phyloP scores from a whole-genome alignment of 2,888 invertebrate genomes.

The Drosophila gaucha region DNA sequence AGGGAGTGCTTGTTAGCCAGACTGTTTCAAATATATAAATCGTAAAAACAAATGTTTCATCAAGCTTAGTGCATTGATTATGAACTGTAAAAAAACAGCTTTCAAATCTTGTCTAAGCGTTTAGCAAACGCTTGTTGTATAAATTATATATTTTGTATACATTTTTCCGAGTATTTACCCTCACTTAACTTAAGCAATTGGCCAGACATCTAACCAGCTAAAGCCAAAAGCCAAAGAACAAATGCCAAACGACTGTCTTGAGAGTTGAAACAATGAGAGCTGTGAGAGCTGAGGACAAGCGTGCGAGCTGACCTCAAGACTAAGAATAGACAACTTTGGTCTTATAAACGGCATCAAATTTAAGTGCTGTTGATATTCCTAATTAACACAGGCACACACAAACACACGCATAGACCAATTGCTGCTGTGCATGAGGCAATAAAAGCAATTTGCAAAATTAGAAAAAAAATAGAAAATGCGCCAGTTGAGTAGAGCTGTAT shows the following conservation, averaged over 20 bases:
- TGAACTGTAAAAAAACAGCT: neutral
- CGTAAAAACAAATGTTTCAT: too few species aligned
- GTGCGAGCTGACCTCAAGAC: conserved; percentile 15
- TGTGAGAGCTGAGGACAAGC: conserved; percentile 7
- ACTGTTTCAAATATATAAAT: too few species aligned
- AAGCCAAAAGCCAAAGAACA: conserved; percentile 31
- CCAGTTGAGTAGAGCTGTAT: conserved; percentile 13
- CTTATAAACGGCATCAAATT: conserved; percentile 65
- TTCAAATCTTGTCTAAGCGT: too few species aligned
- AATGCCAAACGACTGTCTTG: conserved; percentile 49
- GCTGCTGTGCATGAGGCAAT: conserved; percentile 37
- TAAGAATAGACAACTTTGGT: conserved; percentile 51
- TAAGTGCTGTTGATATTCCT: conserved; percentile 74
- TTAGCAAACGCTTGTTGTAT: neutral
- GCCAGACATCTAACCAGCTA: conserved; percentile 9
- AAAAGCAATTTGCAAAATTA: conserved; percentile 69
- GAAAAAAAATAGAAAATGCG: conserved; percentile 61
- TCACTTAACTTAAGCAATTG: conserved; percentile 15
- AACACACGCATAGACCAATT: conserved; percentile 35
- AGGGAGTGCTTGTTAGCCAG: too few species aligned
- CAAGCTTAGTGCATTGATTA: too few species aligned
- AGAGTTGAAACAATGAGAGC: conserved; percentile 47
- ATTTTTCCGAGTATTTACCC: neutral
- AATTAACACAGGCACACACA: conserved; percentile 63
- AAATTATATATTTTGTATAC: neutral